Percentiles rank a stretch among this genome's conserved stretches.
phyloP scores from a whole-genome alignment of 1,140 invertebrate species.

The Littorina saxatilis region DNA sequence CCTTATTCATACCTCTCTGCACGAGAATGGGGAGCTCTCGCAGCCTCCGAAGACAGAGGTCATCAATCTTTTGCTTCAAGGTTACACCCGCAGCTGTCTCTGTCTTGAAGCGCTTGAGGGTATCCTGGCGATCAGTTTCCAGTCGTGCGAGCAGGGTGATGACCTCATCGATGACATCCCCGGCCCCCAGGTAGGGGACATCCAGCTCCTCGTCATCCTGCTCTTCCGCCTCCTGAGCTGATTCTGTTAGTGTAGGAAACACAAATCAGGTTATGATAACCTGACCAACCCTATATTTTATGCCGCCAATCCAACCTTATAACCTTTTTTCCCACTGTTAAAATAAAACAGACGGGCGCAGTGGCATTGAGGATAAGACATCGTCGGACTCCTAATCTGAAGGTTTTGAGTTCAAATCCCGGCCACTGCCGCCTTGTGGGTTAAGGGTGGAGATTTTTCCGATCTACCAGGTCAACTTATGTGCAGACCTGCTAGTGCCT shows the following conservation, averaged over 20 bases:
- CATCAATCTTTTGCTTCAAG: slow-evolving; percentile 67
- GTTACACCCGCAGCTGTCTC: slow-evolving; percentile 61
- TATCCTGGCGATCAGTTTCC: slow-evolving; percentile 69
- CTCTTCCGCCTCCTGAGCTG: neutral
- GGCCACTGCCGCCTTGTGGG: no score
- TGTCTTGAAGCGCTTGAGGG: slow-evolving; percentile 53
- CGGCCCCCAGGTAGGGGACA: slow-evolving; percentile 71
- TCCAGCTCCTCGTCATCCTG: slow-evolving; percentile 30
- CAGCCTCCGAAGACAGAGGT: slow-evolving; percentile 60
- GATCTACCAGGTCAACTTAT: no score
- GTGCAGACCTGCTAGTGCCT: no score
- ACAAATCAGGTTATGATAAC: no score
- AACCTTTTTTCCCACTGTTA: no score
- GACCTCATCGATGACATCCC: slow-evolving; percentile 71
- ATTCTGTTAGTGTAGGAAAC: neutral
- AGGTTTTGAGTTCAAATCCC: no score
- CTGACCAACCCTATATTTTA: no score
- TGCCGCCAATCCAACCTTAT: no score
- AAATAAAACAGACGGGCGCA: no score
- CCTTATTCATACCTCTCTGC: slow-evolving; percentile 69
- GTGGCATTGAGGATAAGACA: no score
- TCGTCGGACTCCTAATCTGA: no score
- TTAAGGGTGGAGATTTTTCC: no score
- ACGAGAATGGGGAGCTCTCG: slow-evolving; percentile 68
- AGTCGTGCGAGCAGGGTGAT: slow-evolving; percentile 67